Evolutionary conservation across 2,113 vertebrate species (phyloP).

Genomic region (Chiloscyllium plagiosum): DNA sequence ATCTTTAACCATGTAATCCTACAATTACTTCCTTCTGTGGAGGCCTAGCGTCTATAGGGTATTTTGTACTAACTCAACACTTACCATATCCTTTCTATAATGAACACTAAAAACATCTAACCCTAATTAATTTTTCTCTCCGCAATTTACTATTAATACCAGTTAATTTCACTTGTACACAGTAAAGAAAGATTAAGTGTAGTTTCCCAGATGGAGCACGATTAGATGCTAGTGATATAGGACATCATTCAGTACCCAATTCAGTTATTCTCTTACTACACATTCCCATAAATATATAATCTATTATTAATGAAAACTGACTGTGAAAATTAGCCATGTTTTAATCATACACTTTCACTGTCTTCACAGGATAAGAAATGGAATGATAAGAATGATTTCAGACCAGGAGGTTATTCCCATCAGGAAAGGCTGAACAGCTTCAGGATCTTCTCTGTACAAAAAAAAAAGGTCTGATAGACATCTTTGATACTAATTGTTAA

Average conservation of each 20-base stretch:
- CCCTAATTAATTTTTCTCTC: neutral
- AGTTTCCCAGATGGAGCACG: neutral
- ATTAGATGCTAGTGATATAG: neutral
- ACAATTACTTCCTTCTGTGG: constrained; percentile 28
- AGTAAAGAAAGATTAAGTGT: neutral
- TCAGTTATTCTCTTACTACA: neutral
- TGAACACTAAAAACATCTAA: neutral
- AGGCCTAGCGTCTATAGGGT: neutral
- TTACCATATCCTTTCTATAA: neutral
- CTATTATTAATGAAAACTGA: neutral
- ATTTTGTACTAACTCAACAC: neutral
- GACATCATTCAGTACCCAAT: neutral
- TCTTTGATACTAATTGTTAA: neutral
- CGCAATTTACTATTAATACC: neutral
- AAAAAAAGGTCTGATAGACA: neutral
- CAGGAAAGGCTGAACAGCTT: neutral
- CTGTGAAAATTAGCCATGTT: neutral
- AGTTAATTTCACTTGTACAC: neutral
- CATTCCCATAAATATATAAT: neutral
- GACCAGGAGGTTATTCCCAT: neutral
- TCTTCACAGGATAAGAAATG: neutral
- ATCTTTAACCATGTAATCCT: neutral
- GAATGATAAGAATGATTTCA: neutral
- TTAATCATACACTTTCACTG: neutral
- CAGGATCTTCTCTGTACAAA: neutral